Evolutionary conservation across 2,113 vertebrate genomes (phyloP).

Genomic region (Tursiops truncatus): DNA sequence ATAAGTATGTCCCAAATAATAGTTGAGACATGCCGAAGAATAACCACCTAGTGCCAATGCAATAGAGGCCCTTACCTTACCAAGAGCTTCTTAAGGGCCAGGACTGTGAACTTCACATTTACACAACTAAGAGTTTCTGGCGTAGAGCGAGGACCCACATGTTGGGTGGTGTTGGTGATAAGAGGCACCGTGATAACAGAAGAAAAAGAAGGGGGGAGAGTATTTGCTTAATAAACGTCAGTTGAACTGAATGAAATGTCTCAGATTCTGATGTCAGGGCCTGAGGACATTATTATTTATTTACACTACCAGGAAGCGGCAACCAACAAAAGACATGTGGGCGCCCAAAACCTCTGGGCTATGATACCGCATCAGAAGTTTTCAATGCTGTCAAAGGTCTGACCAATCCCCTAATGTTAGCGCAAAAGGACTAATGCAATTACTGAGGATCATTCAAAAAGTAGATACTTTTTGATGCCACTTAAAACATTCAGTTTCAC

Average conservation of each 20-base stretch:
- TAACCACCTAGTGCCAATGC: background rate
- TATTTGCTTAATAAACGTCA: background rate
- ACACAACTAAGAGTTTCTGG: background rate
- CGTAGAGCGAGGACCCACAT: background rate
- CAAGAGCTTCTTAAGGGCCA: background rate
- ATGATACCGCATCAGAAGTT: background rate
- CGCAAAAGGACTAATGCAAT: background rate
- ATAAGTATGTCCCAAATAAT: background rate
- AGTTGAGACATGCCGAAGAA: background rate
- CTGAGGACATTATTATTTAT: background rate
- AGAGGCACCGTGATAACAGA: background rate
- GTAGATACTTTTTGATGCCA: background rate
- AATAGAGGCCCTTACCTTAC: background rate
- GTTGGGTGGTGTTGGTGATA: background rate
- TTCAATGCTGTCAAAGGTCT: background rate
- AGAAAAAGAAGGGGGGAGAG: background rate
- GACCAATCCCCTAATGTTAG: background rate
- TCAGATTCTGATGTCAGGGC: background rate
- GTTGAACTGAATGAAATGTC: background rate
- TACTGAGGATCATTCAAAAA: background rate
- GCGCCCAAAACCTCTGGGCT: background rate
- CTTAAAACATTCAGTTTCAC: background rate
- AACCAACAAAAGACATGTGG: background rate
- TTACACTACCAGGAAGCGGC: background rate
- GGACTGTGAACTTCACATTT: background rate